These are phyloP conservation scores for Ahaetulla prasina DNA, from an alignment of 2,113 vertebrate species.

Conservation along the genomic window DNA sequence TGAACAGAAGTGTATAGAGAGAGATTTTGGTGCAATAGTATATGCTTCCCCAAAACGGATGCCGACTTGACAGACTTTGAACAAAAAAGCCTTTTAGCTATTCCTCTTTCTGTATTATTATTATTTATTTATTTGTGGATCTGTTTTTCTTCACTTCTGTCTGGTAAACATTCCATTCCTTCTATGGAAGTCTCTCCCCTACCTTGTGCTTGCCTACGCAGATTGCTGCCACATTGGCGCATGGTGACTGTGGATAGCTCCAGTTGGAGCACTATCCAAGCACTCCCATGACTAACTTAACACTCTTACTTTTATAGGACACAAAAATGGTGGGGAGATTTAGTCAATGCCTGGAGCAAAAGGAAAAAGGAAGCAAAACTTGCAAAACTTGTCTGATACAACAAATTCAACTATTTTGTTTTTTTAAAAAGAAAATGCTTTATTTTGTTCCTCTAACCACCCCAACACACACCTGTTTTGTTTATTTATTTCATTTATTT, in stretches of 20 bases:
- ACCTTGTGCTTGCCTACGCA: not conserved
- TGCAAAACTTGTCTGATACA: not conserved
- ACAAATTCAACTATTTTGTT: not conserved
- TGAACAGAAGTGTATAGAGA: not conserved
- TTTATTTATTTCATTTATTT: not conserved
- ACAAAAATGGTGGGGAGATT: not conserved
- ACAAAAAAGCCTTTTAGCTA: not conserved
- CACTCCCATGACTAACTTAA: not conserved
- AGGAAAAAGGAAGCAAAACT: not conserved
- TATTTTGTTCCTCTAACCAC: not conserved
- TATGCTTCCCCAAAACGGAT: not conserved
- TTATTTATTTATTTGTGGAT: not conserved
- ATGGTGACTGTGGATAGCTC: not conserved
- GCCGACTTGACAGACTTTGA: not conserved
- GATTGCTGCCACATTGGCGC: not conserved
- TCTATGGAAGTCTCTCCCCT: conserved; percentile 12
- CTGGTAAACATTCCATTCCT: conserved; percentile 13
- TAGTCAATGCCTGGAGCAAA: not conserved
- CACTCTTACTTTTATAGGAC: not conserved
- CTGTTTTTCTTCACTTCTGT: conserved; percentile 15
- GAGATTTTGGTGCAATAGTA: not conserved
- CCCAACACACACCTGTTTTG: not conserved
- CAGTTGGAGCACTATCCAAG: not conserved
- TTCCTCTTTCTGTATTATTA: not conserved
- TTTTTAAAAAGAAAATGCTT: not conserved